Conservation (phyloP, 2,888 invertebrate genomes). For the Perdita meconis region DNA sequence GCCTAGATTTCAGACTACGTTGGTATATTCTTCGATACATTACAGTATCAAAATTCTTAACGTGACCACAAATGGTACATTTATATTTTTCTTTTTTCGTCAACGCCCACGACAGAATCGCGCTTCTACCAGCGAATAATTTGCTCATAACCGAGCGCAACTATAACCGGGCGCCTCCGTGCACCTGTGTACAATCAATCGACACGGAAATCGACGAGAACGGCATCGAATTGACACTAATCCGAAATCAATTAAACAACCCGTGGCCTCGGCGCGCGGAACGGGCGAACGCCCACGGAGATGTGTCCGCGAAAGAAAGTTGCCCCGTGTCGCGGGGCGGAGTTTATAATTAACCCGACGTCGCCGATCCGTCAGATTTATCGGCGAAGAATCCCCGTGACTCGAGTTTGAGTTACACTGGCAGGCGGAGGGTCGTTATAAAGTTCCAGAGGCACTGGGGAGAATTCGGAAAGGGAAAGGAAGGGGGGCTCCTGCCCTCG, state of each 20-base stretch:
- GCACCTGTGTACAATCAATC: background rate
- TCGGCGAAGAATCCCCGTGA: constrained; percentile 50
- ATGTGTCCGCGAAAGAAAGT: constrained; percentile 33
- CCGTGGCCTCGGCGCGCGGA: background rate
- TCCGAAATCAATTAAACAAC: constrained; percentile 32
- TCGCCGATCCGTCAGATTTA: constrained; percentile 29
- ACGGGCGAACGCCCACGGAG: background rate
- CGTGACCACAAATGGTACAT: too few species aligned
- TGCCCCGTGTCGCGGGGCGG: constrained; percentile 12
- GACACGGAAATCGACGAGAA: background rate
- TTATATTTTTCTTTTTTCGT: too few species aligned
- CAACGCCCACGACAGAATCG: too few species aligned
- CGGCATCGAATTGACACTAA: constrained; percentile 19
- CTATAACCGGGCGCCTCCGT: too few species aligned
- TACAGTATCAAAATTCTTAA: too few species aligned
- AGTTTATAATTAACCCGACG: constrained; percentile 41
- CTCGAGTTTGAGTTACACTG: constrained; percentile 70
- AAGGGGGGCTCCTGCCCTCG: constrained; percentile 63
- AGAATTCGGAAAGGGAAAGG: constrained; percentile 64
- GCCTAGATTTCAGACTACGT: too few species aligned
- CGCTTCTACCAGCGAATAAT: too few species aligned
- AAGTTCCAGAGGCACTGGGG: constrained; percentile 68
- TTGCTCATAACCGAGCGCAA: too few species aligned
- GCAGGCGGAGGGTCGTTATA: constrained; percentile 74
- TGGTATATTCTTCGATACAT: too few species aligned